These are phyloP conservation scores for Pipa parva DNA, from an alignment of 2,113 vertebrate species.

Conservation along the genomic window DNA sequence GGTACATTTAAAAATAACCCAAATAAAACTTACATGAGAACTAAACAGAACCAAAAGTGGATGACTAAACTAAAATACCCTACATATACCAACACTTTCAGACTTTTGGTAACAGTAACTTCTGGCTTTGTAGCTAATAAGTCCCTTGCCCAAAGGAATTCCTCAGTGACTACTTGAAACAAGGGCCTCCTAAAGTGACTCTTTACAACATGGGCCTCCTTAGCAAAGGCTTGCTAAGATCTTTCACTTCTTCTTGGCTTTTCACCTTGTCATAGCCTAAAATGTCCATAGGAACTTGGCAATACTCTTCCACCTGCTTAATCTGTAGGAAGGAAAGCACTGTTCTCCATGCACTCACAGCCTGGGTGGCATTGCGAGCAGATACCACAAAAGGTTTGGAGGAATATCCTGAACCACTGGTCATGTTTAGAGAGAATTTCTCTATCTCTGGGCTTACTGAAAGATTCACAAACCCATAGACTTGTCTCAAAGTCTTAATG, in stretches of 20 bases:
- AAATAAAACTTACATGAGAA: neutral
- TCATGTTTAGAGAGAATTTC: constrained; percentile 93
- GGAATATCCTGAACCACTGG: constrained; percentile 86
- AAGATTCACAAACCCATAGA: constrained; percentile 88
- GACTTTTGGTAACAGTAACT: constrained; percentile 30
- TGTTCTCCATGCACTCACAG: constrained; percentile 91
- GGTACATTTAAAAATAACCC: neutral
- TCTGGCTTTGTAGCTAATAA: constrained; percentile 9
- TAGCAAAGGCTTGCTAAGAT: constrained; percentile 89
- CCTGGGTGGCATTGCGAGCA: constrained; percentile 89
- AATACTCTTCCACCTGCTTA: constrained; percentile 96
- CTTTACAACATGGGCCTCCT: constrained; percentile 80
- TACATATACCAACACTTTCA: neutral
- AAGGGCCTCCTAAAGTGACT: constrained; percentile 70
- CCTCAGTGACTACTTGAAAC: constrained; percentile 64
- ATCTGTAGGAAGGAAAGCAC: constrained; percentile 93
- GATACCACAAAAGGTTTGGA: constrained; percentile 95
- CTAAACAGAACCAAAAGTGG: neutral
- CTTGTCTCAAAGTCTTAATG: constrained; percentile 76
- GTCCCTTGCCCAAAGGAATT: neutral
- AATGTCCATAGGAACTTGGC: constrained; percentile 87
- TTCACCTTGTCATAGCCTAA: constrained; percentile 85
- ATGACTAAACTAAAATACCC: constrained; percentile 6
- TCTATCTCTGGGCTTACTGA: constrained; percentile 86
- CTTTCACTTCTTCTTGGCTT: constrained; percentile 85